Evolutionary conservation across 2,797 vertebrate species (phyloP).

Genomic region (Anguilla pacifica): DNA sequence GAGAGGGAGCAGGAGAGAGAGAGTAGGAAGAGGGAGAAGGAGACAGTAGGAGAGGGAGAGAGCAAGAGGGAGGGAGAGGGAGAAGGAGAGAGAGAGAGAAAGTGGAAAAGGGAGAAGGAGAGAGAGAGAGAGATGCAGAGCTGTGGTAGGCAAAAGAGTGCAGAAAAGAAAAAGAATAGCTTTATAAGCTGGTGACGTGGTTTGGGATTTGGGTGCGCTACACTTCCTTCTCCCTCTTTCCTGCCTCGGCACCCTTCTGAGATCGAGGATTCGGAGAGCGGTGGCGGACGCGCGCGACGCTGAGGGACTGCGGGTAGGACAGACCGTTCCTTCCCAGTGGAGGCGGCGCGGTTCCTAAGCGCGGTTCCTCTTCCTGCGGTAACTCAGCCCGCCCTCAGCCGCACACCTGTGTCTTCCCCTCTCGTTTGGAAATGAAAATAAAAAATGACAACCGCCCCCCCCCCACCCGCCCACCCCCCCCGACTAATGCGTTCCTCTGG

Average conservation of each 20-base stretch:
- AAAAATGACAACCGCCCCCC: background rate
- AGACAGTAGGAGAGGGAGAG: conserved; percentile 59
- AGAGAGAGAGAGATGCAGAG: background rate
- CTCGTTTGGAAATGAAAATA: background rate
- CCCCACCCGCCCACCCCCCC: background rate
- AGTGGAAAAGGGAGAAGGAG: conserved; percentile 56
- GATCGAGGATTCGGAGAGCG: background rate
- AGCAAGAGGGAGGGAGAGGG: background rate
- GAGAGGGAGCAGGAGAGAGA: conserved; percentile 2
- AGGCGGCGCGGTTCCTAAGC: background rate
- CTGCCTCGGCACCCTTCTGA: background rate
- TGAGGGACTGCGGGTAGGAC: background rate
- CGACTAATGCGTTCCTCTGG: background rate
- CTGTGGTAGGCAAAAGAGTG: background rate
- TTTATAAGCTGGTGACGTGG: background rate
- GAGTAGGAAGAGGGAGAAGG: background rate
- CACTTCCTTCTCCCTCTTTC: background rate
- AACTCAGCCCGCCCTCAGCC: background rate
- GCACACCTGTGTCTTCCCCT: background rate
- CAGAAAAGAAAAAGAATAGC: background rate
- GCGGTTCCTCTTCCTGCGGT: background rate
- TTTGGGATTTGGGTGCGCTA: too few relatives aligned
- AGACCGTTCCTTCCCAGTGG: background rate
- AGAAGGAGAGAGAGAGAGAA: conserved; percentile 43
- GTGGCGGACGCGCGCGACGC: background rate